Evolutionary conservation across 2,888 invertebrate genomes (phyloP), one percentile per base, ranked within the genome.

Genomic region (Beris morrisii): DNA sequence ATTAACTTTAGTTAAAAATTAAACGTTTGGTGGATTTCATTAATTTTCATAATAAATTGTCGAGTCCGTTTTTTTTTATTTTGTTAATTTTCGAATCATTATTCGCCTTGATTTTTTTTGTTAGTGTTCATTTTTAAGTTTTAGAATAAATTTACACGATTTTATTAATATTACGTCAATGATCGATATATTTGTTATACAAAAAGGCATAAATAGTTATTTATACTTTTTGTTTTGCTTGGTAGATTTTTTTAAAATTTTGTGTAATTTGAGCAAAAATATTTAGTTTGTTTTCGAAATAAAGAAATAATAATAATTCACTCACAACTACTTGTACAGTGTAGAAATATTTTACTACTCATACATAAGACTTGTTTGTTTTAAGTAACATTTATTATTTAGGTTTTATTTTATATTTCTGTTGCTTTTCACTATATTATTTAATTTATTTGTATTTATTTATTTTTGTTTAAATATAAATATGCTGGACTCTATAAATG

Each of bases 51-150:
- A 3, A 38, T 38, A 38, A 38, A 38, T 22, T 38, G 69, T 50
- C 67, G 67, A 32, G 64, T 64, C 66, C 63, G 65, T 68, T 30
- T 64, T 67, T 66, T 68, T 67, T 69, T 67, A 45, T 67, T 67
- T 70, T 67, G 69, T 57, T 69, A 69, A 70, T 67, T 55, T 55
- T 65, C 63, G 64, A 55, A 64, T 59, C 69, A 54, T 66, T 53
- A 68, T 67, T 63, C 66, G 67, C 67, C 30, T 57, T 11, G 43
- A 61, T 69, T 38, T 63, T 67, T 66, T 44, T 67, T 61, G 57
- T 65, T 69, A 70, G 69, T 69, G 75, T 74, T 73, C 55, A 53
- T 5, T 38, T 38, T 38, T 7, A 38, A 38, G 5, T 38, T 38
- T 38, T 5, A 38, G 5, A 7, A 7, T 38, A 5, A 38, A 38